These are phyloP conservation scores for Okamejei kenojei DNA, from an alignment of 2,797 vertebrate genomes.

Conservation along the genomic window DNA sequence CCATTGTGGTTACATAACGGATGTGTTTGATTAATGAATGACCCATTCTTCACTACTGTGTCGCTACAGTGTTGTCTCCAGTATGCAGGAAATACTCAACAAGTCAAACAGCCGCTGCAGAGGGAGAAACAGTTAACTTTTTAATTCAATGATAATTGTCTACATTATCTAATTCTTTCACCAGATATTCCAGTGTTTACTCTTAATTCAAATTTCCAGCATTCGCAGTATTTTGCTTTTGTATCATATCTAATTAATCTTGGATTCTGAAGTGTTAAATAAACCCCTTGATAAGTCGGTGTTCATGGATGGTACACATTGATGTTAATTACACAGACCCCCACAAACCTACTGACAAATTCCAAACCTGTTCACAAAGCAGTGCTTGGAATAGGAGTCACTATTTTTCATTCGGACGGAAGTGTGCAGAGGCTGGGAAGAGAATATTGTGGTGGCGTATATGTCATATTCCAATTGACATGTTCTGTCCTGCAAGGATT, in stretches of 20 bases:
- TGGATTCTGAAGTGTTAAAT: not conserved
- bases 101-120: too few relatives aligned
- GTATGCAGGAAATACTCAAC: too few relatives aligned
- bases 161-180: too few relatives aligned
- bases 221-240: too few relatives aligned
- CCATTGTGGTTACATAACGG: too few relatives aligned
- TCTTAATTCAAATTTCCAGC: too few relatives aligned
- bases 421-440: not conserved
- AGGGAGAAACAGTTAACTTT: too few relatives aligned
- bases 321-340: not conserved
- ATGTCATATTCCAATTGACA: not conserved
- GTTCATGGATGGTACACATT: not conserved
- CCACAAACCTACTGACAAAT: not conserved
- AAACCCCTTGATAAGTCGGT: not conserved
- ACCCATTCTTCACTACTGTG: too few relatives aligned
- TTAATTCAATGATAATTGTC: too few relatives aligned
- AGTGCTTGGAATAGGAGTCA: not conserved
- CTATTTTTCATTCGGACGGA: not conserved
- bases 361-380: not conserved
- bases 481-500: not conserved
- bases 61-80: too few relatives aligned
- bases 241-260: not conserved
- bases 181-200: too few relatives aligned
- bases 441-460: not conserved
- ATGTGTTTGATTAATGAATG: too few relatives aligned